Conservation (phyloP, 2,888 invertebrate species). For the Calliscelio sp. region DNA sequence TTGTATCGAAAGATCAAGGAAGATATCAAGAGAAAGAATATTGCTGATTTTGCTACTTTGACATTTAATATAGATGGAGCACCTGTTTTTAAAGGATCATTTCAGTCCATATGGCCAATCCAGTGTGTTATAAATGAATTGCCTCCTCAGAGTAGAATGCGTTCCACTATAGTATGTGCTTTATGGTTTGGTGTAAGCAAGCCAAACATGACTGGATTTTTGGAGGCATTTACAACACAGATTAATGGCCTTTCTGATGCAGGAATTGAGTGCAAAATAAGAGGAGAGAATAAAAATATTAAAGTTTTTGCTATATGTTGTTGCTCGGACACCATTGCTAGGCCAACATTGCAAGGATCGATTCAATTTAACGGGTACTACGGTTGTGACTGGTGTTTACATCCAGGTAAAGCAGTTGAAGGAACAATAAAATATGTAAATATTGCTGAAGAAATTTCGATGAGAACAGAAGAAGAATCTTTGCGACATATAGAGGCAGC, state of each 20-base stretch:
- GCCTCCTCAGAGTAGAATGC: constrained; percentile 27
- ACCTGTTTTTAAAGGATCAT: constrained; percentile 37
- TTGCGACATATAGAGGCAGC: background rate
- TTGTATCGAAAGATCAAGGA: constrained; percentile 41
- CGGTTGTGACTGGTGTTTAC: constrained; percentile 49
- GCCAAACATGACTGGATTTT: constrained; percentile 40
- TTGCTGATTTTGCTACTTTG: constrained; percentile 16
- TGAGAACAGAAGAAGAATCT: background rate
- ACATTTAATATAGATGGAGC: constrained; percentile 57
- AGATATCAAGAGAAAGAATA: background rate
- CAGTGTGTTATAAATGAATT: constrained; percentile 52
- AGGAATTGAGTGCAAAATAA: constrained; percentile 55
- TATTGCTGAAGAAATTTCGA: too few species aligned
- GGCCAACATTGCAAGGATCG: constrained; percentile 38
- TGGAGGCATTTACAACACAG: background rate
- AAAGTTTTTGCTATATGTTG: constrained; percentile 43
- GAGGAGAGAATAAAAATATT: constrained; percentile 31
- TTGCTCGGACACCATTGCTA: constrained; percentile 65
- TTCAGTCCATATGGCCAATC: constrained; percentile 57
- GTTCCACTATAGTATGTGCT: constrained; percentile 35
- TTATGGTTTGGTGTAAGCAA: constrained; percentile 65
- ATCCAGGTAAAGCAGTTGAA: constrained; percentile 6
- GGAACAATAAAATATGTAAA: background rate
- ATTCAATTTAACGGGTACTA: constrained; percentile 48
- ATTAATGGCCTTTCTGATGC: too few species aligned